Evolutionary conservation across 1,140 invertebrate genomes (phyloP).

Genomic region (Grapholita molesta): DNA sequence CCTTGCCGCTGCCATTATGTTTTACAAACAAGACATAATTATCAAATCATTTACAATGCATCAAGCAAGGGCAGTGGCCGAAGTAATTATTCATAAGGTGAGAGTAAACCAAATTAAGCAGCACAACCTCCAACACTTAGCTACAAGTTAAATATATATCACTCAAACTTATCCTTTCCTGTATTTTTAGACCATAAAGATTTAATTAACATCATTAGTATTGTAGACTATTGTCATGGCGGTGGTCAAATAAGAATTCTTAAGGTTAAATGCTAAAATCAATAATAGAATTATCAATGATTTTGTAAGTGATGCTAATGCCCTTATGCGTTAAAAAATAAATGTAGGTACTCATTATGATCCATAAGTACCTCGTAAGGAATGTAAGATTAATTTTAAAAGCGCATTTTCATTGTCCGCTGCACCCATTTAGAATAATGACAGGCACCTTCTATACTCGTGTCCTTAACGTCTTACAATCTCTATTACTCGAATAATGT

Average conservation of each 20-base stretch:
- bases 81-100: background rate
- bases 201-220: too few species aligned
- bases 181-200: too few species aligned
- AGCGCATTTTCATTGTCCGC: background rate
- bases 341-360: too few species aligned
- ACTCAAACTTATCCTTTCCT: too few species aligned
- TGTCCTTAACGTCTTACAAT: constrained; percentile 7
- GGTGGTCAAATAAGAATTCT: too few species aligned
- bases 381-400: background rate
- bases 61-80: background rate
- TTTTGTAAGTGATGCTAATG: too few species aligned
- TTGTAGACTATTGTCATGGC: too few species aligned
- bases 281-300: too few species aligned
- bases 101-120: background rate
- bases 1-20: constrained; percentile 37
- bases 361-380: too few species aligned
- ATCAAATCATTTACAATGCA: background rate
- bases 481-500: background rate
- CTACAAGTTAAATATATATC: background rate
- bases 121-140: background rate
- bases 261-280: too few species aligned
- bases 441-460: background rate
- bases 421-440: background rate
- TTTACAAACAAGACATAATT: constrained; percentile 13
- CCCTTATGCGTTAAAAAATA: too few species aligned